Base-by-base conservation (phyloP, 2,888 invertebrate genomes). In the Ctena decussata region DNA sequence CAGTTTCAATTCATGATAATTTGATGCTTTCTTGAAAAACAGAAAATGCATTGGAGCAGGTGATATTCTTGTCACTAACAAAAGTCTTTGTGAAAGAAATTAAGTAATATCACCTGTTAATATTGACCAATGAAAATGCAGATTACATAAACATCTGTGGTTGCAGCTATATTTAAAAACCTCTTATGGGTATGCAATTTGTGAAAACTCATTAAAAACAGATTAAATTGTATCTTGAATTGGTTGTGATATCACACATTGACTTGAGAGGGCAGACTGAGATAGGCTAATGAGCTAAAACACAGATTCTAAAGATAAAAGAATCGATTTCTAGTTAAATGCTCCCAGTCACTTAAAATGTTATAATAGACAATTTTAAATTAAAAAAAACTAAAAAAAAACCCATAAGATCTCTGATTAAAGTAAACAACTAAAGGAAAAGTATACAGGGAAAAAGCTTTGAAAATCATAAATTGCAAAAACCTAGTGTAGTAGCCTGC, bases 281-380 rank as follows among this genome's bases (percentile, higher is more conserved):
- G 65, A 65, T 65, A 65, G 65, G 18, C 65, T 65, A 65, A 65
- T 65, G 65, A 65, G 65, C 35, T 65, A 65, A 12, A 65, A 65
- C 27, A 5, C 8, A 35, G 35, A 35, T 65, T 12, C 21, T 35
- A 18, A 18, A 35, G 65, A 65, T 65, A 35, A 65, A 65, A 35
- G 18, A 35, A 65, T 65, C 27, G 57, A 57, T 57, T 57, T 57
- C 57, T 27, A 41, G 8, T 41, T 41, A 6, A 41, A 15, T 41
- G 41, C 41, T 41, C 15, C 8, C 15, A 41, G 15, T 41, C 6
- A 41, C 15, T 11, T 41, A 11, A 41, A 41, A 41, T 41, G 15
- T 41, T 41, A 15, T 11, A 41, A 41, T 41, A n/a, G n/a, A n/a
- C n/a, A n/a, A n/a, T n/a, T n/a, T n/a, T n/a, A n/a, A n/a, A n/a